These are phyloP conservation scores for Cosmia pyralina DNA, from an alignment of 2,888 invertebrate species.

Conservation along the genomic window DNA sequence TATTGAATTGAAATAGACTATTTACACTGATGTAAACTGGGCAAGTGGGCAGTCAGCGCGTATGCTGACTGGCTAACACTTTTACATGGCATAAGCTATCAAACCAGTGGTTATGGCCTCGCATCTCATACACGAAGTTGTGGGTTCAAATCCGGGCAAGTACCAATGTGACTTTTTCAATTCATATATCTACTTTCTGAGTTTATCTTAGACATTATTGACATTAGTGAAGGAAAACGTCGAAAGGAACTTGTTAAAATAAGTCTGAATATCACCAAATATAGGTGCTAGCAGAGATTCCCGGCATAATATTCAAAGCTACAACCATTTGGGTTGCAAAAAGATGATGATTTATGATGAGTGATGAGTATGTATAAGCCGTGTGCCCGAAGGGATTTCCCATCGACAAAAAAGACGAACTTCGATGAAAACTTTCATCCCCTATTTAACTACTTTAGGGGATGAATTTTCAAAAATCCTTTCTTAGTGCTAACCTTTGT, in stretches of 20 bases:
- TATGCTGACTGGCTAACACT: no score
- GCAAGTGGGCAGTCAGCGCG: no score
- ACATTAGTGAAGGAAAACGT: no score
- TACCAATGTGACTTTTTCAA: no score
- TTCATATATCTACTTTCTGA: no score
- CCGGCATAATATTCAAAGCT: background rate
- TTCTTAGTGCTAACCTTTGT: background rate
- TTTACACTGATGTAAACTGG: no score
- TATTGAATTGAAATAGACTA: background rate
- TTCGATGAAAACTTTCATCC: background rate
- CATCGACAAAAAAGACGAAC: background rate
- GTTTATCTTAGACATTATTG: no score
- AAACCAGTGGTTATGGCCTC: background rate
- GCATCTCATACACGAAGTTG: no score
- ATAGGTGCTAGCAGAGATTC: background rate
- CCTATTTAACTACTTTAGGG: background rate
- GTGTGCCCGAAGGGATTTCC: no score
- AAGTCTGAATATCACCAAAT: background rate
- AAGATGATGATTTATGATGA: background rate
- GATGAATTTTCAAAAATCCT: background rate
- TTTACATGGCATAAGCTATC: background rate
- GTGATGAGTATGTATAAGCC: background rate
- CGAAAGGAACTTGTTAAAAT: no score
- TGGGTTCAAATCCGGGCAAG: no score
- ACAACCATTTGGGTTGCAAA: background rate